Conservation (phyloP, 2,797 vertebrate genomes). For the Thripadectes ignobilis region DNA sequence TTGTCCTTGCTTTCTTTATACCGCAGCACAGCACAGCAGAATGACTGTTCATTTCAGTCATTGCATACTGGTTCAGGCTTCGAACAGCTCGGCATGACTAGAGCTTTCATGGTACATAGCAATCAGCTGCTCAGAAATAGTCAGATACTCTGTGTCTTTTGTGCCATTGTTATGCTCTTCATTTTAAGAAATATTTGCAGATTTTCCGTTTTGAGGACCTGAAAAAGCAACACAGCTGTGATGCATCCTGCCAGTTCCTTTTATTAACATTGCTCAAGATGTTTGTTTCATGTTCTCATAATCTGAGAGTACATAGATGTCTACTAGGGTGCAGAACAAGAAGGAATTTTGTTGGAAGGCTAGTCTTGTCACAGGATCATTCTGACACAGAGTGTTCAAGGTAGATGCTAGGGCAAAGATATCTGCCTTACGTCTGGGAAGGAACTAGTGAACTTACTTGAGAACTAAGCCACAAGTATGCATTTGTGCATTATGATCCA, state of each 20-base stretch:
- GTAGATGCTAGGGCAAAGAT: background rate
- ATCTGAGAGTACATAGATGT: background rate
- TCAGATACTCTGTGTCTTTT: background rate
- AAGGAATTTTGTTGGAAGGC: background rate
- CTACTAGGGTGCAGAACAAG: background rate
- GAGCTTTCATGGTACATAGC: accelerated
- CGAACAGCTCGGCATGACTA: background rate
- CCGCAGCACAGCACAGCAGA: background rate
- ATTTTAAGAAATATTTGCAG: background rate
- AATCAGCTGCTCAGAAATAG: background rate
- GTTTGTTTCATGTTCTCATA: background rate
- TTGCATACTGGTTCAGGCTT: background rate
- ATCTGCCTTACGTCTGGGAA: background rate
- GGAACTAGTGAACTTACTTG: background rate
- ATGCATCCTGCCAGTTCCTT: background rate
- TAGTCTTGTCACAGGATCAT: background rate
- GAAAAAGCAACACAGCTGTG: background rate
- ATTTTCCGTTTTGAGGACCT: background rate
- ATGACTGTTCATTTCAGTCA: background rate
- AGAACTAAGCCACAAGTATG: background rate
- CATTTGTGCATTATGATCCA: background rate
- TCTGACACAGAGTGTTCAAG: background rate
- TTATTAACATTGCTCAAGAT: background rate
- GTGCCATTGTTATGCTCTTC: background rate
- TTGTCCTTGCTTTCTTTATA: background rate